Evolutionary conservation across 2,888 invertebrate species (phyloP).

Genomic region (Drosophila leonis): DNA sequence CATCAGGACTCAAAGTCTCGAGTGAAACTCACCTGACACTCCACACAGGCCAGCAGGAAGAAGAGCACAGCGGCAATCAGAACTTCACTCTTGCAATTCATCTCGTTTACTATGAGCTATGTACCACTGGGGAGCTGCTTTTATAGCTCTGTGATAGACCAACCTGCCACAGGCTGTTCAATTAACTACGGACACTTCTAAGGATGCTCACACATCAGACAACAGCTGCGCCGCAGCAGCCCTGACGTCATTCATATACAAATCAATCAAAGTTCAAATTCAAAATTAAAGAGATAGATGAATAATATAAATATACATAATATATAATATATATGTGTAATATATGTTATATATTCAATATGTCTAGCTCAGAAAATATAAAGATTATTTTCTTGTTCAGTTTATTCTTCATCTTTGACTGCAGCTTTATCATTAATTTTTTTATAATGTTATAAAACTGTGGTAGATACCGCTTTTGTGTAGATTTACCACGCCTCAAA

Average conservation of each 20-base stretch:
- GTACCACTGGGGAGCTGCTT: slow-evolving; percentile 16
- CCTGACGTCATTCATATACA: slow-evolving; percentile 22
- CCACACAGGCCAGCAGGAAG: slow-evolving; percentile 71
- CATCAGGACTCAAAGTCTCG: neutral
- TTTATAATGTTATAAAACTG: too few species aligned
- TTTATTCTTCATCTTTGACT: too few species aligned
- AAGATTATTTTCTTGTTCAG: too few species aligned
- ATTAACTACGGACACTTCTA: slow-evolving; percentile 57
- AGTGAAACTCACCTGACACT: slow-evolving; percentile 68
- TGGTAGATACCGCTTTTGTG: too few species aligned
- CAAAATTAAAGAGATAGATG: neutral
- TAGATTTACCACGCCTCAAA: too few species aligned
- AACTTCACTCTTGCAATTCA: slow-evolving; percentile 78
- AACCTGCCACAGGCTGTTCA: slow-evolving; percentile 19
- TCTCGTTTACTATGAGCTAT: slow-evolving; percentile 49
- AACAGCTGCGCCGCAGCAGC: neutral
- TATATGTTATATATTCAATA: too few species aligned
- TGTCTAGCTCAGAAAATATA: too few species aligned
- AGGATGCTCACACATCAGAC: slow-evolving; percentile 33
- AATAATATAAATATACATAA: neutral
- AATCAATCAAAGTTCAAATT: neutral
- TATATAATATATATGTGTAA: neutral
- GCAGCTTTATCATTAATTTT: too few species aligned
- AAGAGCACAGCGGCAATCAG: slow-evolving; percentile 70
- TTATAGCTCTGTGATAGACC: slow-evolving; percentile 44